phyloP scores from a whole-genome alignment of 1,140 invertebrate species.

The Physella acuta region DNA sequence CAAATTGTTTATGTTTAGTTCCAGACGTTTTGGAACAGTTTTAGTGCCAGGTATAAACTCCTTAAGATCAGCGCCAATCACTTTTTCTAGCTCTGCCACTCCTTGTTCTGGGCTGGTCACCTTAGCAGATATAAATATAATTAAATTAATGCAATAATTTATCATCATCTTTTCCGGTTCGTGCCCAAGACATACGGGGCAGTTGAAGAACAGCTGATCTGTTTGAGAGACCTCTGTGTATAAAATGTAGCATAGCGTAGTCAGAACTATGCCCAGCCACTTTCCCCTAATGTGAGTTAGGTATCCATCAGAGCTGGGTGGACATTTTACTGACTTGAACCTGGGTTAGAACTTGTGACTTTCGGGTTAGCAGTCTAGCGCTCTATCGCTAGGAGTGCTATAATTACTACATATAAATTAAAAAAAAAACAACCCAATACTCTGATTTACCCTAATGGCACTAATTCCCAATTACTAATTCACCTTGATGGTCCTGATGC shows the following conservation, averaged over 20 bases:
- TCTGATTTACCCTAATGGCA: not conserved
- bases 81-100: slow-evolving; percentile 49
- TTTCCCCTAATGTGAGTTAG: too few relatives aligned
- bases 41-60: slow-evolving; percentile 49
- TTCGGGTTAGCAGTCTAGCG: not conserved
- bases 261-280: too few relatives aligned
- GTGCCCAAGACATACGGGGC: too few relatives aligned
- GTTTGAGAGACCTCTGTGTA: too few relatives aligned
- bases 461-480: not conserved
- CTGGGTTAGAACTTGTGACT: too few relatives aligned
- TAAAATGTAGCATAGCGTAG: too few relatives aligned
- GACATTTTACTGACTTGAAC: too few relatives aligned
- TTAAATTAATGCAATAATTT: too few relatives aligned
- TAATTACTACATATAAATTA: not conserved
- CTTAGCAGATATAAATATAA: too few relatives aligned
- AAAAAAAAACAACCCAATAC: not conserved
- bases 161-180: too few relatives aligned
- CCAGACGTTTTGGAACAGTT: slow-evolving; percentile 38
- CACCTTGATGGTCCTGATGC: slow-evolving; percentile 61
- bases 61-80: slow-evolving; percentile 44
- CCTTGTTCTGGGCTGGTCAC: slow-evolving; percentile 44
- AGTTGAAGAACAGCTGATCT: too few relatives aligned
- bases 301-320: too few relatives aligned
- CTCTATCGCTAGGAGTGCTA: not conserved
- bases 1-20: slow-evolving; percentile 41